Percentiles rank a stretch among this genome's conserved stretches.
Evolutionary conservation across 30 jellyfish, hydroid and myxozoan species (phyloP).

Genomic region (Cassiopea andromeda): DNA sequence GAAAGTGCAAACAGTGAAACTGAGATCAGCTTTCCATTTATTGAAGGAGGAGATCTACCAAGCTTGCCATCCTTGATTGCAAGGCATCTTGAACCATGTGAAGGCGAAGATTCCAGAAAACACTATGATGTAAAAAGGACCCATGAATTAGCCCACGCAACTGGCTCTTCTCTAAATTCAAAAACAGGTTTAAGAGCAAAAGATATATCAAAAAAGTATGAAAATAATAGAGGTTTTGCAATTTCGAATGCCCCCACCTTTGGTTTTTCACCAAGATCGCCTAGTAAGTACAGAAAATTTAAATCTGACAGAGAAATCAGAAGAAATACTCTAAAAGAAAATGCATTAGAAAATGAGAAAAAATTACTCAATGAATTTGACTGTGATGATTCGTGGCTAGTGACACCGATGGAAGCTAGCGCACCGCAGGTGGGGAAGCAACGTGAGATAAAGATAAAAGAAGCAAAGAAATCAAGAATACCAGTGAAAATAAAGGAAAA

Average conservation of each 20-base stretch:
- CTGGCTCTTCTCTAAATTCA: neutral
- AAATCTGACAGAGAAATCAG: slow-evolving; percentile 50
- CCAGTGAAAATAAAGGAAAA: slow-evolving; percentile 9
- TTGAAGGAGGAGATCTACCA: neutral
- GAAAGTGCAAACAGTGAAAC: neutral
- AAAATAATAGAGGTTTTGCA: neutral
- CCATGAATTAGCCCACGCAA: neutral
- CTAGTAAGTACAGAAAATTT: slow-evolving; percentile 32
- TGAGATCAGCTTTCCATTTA: neutral
- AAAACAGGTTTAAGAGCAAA: neutral
- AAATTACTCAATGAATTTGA: slow-evolving; percentile 11
- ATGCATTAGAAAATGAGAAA: neutral
- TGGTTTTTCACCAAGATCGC: slow-evolving; percentile 60
- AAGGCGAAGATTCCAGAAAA: neutral
- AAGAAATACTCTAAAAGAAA: neutral
- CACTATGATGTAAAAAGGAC: neutral
- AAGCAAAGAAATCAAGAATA: slow-evolving; percentile 13
- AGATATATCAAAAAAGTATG: neutral
- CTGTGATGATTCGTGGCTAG: slow-evolving; percentile 61
- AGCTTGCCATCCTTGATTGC: neutral
- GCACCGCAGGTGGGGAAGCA: neutral
- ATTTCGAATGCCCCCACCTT: neutral
- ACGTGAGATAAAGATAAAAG: neutral
- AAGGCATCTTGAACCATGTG: neutral
- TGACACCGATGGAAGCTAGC: slow-evolving; percentile 44